These are phyloP conservation scores for Eupithecia subumbrata DNA, from an alignment of 2,888 invertebrate genomes.

Conservation along the genomic window DNA sequence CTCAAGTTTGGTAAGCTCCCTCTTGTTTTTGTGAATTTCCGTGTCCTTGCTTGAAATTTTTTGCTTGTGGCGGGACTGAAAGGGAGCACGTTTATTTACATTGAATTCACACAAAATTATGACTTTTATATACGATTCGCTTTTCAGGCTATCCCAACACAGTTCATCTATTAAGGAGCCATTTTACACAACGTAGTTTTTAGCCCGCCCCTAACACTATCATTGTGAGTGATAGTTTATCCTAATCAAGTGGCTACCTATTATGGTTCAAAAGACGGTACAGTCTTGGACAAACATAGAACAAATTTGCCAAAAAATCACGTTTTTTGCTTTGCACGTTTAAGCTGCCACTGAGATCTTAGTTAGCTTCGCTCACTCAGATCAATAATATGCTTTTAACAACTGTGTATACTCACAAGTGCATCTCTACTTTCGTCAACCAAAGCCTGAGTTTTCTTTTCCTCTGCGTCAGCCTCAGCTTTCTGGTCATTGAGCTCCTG, in stretches of 20 bases:
- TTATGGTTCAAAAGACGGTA: too few species aligned
- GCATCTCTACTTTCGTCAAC: constrained; percentile 73
- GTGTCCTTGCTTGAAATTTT: constrained; percentile 85
- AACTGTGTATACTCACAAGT: constrained; percentile 57
- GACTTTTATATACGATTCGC: neutral
- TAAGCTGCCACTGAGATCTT: too few species aligned
- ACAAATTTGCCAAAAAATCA: too few species aligned
- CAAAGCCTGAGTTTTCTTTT: constrained; percentile 66
- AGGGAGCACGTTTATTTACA: constrained; percentile 27
- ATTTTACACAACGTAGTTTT: too few species aligned
- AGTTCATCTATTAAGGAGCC: neutral
- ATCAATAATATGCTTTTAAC: neutral
- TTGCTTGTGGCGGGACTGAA: constrained; percentile 86
- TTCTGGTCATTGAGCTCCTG: constrained; percentile 66
- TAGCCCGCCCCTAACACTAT: too few species aligned
- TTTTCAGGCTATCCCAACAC: neutral
- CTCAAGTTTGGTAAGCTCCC: constrained; percentile 81
- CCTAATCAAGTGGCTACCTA: too few species aligned
- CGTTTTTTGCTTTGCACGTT: too few species aligned
- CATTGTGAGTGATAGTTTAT: too few species aligned
- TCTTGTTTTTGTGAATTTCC: constrained; percentile 82
- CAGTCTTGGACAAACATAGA: too few species aligned
- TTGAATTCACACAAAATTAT: neutral
- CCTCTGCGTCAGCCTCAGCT: constrained; percentile 66
- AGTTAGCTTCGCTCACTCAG: too few species aligned